A percentile compares a stretch with the other conserved stretches of the same genome.
phyloP scores from a whole-genome alignment of 1,140 invertebrate genomes.

The Cardiocondyla obscurior region DNA sequence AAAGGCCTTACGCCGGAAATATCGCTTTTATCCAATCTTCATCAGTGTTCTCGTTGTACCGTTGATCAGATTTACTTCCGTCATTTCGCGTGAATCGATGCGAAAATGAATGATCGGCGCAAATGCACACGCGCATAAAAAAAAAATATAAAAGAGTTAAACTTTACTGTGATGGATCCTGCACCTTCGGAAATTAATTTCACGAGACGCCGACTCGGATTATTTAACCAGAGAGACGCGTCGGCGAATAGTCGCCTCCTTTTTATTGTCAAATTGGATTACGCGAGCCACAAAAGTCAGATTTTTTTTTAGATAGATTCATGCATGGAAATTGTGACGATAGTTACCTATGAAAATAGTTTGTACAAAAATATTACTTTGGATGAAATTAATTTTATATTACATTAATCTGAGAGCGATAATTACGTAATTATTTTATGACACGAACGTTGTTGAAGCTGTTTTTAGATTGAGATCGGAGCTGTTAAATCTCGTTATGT shows the following conservation, averaged over 20 bases:
- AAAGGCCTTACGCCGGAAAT: neutral
- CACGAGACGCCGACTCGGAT: constrained; percentile 35
- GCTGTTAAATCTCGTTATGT: neutral
- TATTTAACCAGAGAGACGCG: constrained; percentile 57
- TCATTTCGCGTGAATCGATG: constrained; percentile 45
- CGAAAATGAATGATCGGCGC: constrained; percentile 48
- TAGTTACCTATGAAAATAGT: neutral
- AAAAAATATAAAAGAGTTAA: constrained; percentile 61
- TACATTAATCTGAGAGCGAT: neutral
- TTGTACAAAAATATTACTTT: neutral
- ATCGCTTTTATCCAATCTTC: neutral
- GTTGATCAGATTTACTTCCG: constrained; percentile 49
- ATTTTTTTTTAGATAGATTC: neutral
- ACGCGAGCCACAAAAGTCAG: neutral
- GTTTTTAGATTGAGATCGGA: neutral
- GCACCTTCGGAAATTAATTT: constrained; percentile 47
- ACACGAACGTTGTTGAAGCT: neutral
- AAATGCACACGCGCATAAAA: constrained; percentile 39
- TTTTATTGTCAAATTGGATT: constrained; percentile 62
- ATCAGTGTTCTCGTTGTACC: constrained; percentile 32
- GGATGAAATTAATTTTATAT: neutral
- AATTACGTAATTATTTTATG: neutral
- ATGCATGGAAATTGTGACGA: neutral
- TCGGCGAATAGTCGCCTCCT: constrained; percentile 49
- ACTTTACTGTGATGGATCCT: constrained; percentile 14